Evolutionary conservation across 1,140 invertebrate species (phyloP), one percentile per base, ranked within the genome.

Genomic region (Drosophila ambigua): DNA sequence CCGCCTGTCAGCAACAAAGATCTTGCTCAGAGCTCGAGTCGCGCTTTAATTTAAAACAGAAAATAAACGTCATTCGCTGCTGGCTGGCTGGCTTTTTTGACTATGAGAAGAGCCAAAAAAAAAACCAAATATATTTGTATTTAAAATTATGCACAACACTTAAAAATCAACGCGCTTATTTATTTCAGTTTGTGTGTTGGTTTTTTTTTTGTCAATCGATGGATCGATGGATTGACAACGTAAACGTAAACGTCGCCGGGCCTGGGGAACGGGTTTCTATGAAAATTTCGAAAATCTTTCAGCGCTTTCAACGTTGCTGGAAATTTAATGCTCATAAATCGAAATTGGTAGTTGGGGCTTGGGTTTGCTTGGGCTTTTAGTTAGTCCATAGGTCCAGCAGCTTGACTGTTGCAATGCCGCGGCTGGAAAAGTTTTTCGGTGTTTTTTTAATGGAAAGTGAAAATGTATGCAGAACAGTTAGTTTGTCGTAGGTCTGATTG

Each of bases 81-180:
- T 69, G 52, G 72, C 45, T 59, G 58, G 23, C 23, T 24, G 23
- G 23, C 23, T 24, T 24, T 73, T 69, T 58, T 65, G 49, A 9
- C 71, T 54, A 31, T 4, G 23, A 15, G 31, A 28, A 39, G 44
- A 26, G 39, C 24, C 43, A 51, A 61, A 43, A 58, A 52, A 72
- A 72, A 54, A 9, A 35, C 53, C 28, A 62, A 72, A 62, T 63
- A 69, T 44, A 73, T 68, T 76, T 67, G 67, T 88, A 88, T 88
- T 88, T 88, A 88, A 88, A 88, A 79, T 88, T 88, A 88, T 88
- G 79, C 83, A 88, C 76, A 88, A 88, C 83, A 88, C 83, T 88
- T 88, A 88, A 87, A 87, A 88, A 88, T 87, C 83, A 87, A 87
- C 79, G 83, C 83, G 73, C 55, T 72, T 82, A 81, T 81, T 80